Evolutionary conservation across 1,140 invertebrate genomes (phyloP).

Genomic region (Heliothis subflexa): DNA sequence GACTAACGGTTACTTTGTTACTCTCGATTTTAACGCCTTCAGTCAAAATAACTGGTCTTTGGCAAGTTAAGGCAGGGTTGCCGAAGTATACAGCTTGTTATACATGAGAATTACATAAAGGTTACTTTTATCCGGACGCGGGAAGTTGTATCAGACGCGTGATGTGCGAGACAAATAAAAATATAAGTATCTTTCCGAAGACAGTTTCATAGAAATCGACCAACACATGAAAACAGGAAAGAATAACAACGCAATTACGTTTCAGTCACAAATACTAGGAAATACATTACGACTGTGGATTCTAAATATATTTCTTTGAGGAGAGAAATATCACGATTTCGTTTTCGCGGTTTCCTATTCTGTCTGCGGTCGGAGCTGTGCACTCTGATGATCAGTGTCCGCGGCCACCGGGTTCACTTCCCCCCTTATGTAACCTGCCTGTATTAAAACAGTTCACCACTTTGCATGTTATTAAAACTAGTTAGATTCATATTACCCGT

Average conservation of each 20-base stretch:
- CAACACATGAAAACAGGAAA: too few species aligned
- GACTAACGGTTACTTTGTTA: too few species aligned
- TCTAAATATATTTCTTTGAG: slow-evolving; percentile 26
- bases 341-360: slow-evolving; percentile 33
- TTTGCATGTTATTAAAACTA: slow-evolving; percentile 37
- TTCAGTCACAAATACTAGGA: not conserved
- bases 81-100: too few species aligned
- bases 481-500: slow-evolving; percentile 27
- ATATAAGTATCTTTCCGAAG: too few species aligned
- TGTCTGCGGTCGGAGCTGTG: slow-evolving; percentile 17
- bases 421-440: slow-evolving; percentile 16
- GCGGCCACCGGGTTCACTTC: not conserved
- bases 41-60: too few species aligned
- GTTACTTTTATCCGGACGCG: too few species aligned
- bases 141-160: too few species aligned
- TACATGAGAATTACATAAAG: too few species aligned
- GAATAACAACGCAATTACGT: not conserved
- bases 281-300: not conserved
- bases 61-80: too few species aligned
- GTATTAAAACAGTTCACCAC: slow-evolving; percentile 16
- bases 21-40: too few species aligned
- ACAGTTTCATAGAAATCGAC: too few species aligned
- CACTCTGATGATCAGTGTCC: slow-evolving; percentile 4
- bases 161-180: too few species aligned
- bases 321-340: slow-evolving; percentile 8